These are phyloP conservation scores for Papilio machaon DNA, from an alignment of 1,140 invertebrate genomes.

Conservation along the genomic window DNA sequence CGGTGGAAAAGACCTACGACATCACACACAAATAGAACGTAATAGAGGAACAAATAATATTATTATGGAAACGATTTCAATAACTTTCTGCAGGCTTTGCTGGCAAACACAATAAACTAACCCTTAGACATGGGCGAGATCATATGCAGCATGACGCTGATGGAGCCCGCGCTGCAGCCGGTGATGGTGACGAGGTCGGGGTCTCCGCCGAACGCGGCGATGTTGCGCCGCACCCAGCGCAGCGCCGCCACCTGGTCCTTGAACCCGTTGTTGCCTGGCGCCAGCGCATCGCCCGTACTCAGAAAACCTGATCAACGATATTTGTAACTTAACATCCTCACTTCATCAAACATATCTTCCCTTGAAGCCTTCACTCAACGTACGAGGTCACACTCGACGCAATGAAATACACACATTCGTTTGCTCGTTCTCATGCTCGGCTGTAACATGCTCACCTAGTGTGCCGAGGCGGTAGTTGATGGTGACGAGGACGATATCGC, in stretches of 20 bases:
- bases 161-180: slow-evolving; percentile 87
- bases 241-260: slow-evolving; percentile 89
- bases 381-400: no score
- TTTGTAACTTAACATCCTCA: no score
- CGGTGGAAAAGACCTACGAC: slow-evolving; percentile 85
- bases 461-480: slow-evolving; percentile 87
- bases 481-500: slow-evolving; percentile 86
- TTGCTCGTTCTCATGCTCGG: no score
- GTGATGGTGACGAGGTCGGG: slow-evolving; percentile 85
- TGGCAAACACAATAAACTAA: slow-evolving; percentile 37
- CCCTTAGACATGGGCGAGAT: slow-evolving; percentile 87
- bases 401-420: no score
- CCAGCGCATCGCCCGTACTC: slow-evolving; percentile 30
- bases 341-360: no score
- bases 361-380: no score
- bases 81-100: neutral
- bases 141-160: slow-evolving; percentile 85
- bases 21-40: slow-evolving; percentile 8
- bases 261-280: slow-evolving; percentile 87
- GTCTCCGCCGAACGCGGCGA: slow-evolving; percentile 89
- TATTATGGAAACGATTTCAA: slow-evolving; percentile 6
- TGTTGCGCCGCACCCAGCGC: slow-evolving; percentile 88
- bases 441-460: slow-evolving; percentile 70
- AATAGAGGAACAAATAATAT: neutral
- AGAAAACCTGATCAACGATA: slow-evolving; percentile 82